phyloP scores from a whole-genome alignment of 2,888 invertebrate genomes.

The Eupithecia dodoneata region DNA sequence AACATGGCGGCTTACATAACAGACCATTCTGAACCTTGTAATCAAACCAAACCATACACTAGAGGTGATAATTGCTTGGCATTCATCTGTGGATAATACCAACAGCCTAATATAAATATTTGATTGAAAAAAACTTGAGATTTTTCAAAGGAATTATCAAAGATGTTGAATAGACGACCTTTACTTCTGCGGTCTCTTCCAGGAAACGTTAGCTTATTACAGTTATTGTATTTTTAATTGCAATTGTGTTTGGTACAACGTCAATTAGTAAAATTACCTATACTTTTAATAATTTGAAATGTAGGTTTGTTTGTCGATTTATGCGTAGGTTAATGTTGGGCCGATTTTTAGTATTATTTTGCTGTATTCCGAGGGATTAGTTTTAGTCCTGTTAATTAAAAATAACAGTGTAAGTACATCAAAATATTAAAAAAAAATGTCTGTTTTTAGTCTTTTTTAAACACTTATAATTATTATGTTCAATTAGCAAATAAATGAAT shows the following conservation, averaged over 20 bases:
- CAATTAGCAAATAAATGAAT: background rate
- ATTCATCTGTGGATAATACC: slow-evolving; percentile 21
- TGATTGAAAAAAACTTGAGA: slow-evolving; percentile 17
- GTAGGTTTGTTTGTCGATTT: no score
- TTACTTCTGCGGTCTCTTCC: background rate
- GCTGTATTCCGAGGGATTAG: no score
- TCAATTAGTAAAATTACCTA: background rate
- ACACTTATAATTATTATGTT: no score
- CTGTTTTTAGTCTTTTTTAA: no score
- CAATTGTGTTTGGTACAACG: background rate
- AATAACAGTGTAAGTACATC: no score
- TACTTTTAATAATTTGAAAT: no score
- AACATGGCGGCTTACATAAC: slow-evolving; percentile 35
- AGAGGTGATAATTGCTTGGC: slow-evolving; percentile 29
- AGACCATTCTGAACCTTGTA: slow-evolving; percentile 37
- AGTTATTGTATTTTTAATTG: background rate
- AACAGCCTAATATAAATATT: slow-evolving; percentile 24
- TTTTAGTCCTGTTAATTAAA: no score
- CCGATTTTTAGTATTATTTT: no score
- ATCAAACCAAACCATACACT: slow-evolving; percentile 9
- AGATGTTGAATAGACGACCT: background rate
- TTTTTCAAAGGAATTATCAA: background rate
- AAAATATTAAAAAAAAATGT: no score
- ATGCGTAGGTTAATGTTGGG: no score
- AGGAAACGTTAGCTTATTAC: background rate